These are phyloP conservation scores for Megamerina dolium DNA, from an alignment of 2,888 invertebrate genomes.

Conservation along the genomic window DNA sequence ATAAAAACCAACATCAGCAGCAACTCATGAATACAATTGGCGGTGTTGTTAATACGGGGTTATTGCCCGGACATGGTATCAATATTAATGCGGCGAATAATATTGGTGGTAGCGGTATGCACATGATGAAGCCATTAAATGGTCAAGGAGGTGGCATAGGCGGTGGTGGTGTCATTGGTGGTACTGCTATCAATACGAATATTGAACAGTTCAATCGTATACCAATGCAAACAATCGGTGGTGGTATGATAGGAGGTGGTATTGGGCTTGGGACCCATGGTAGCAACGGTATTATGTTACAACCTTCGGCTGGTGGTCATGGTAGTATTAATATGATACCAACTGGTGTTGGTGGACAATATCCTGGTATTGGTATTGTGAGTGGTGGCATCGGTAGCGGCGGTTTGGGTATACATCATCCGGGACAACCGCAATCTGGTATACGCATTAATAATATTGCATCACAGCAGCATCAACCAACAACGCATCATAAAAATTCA, in stretches of 20 bases:
- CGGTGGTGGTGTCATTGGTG: slow-evolving; percentile 25
- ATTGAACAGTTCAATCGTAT: slow-evolving; percentile 48
- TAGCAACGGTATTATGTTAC: slow-evolving; percentile 31
- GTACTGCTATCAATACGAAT: slow-evolving; percentile 46
- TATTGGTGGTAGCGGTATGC: slow-evolving; percentile 22
- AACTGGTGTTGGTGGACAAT: slow-evolving; percentile 29
- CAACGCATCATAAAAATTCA: slow-evolving; percentile 39
- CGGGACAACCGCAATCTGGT: slow-evolving; percentile 38
- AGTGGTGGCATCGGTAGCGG: no score
- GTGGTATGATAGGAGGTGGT: slow-evolving; percentile 32
- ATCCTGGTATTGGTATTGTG: no score
- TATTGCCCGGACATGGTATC: slow-evolving; percentile 23
- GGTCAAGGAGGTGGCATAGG: no score
- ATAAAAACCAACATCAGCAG: slow-evolving; percentile 33
- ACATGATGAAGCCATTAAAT: slow-evolving; percentile 30
- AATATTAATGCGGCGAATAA: slow-evolving; percentile 18
- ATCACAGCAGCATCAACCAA: slow-evolving; percentile 42
- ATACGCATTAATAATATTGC: slow-evolving; percentile 48
- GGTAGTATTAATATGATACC: slow-evolving; percentile 39
- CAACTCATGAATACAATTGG: slow-evolving; percentile 35
- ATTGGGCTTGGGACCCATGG: slow-evolving; percentile 26
- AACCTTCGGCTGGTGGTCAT: slow-evolving; percentile 29
- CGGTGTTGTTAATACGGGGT: slow-evolving; percentile 39
- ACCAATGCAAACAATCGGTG: slow-evolving; percentile 39
- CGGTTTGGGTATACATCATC: slow-evolving; percentile 25